phyloP scores from a whole-genome alignment of 2,797 vertebrate genomes.

The Lepidocolaptes lacrymiger region DNA sequence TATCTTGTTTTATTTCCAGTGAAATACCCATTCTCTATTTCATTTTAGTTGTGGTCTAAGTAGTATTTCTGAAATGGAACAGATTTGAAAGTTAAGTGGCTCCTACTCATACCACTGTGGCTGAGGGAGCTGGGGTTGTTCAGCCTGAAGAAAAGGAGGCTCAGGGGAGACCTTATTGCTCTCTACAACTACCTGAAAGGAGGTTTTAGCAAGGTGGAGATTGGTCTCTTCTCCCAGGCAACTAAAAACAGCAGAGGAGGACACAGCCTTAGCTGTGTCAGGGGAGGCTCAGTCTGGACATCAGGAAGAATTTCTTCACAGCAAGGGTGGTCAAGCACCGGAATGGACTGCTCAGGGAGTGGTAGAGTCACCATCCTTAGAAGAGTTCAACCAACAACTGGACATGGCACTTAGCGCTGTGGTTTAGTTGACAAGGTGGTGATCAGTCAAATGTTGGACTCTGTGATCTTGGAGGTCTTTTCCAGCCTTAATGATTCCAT shows the following conservation, averaged over 20 bases:
- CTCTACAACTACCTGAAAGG: neutral
- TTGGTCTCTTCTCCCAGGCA: neutral
- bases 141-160: neutral
- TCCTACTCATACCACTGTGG: accelerated
- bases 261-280: neutral
- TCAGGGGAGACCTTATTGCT: neutral
- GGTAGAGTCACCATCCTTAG: neutral
- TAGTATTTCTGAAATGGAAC: neutral
- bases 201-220: neutral
- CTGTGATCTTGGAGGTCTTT: neutral
- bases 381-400: neutral
- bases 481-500: neutral
- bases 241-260: accelerated
- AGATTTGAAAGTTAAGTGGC: neutral
- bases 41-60: neutral
- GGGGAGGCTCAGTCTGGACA: neutral
- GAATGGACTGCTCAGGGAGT: neutral
- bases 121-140: neutral
- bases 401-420: too few relatives aligned
- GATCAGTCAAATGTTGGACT: neutral
- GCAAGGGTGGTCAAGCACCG: neutral
- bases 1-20: neutral
- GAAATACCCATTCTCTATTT: neutral
- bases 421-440: neutral
- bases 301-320: neutral